Evolutionary conservation across 2,888 invertebrate genomes (phyloP).

Genomic region (Stenodera caucasica): DNA sequence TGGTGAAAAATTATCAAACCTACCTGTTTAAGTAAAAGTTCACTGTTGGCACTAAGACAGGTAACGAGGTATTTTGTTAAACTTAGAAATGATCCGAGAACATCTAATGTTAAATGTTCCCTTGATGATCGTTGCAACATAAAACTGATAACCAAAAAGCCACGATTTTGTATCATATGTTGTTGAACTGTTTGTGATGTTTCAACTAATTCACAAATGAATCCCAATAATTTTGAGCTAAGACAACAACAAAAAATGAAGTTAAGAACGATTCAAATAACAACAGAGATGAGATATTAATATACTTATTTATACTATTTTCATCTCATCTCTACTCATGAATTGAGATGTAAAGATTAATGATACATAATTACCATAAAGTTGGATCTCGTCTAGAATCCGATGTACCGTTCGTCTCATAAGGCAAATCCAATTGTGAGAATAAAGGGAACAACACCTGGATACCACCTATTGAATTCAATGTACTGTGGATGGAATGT

Average conservation of each 20-base stretch:
- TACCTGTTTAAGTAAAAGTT: constrained; percentile 90
- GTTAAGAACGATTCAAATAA: not conserved
- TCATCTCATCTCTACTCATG: no score
- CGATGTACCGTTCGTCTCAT: constrained; percentile 74
- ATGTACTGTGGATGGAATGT: constrained; percentile 97
- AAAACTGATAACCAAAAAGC: constrained; percentile 97
- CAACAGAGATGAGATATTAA: no score
- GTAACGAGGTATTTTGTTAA: constrained; percentile 92
- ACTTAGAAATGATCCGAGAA: constrained; percentile 87
- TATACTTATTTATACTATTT: no score
- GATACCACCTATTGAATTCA: constrained; percentile 98
- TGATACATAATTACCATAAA: constrained; percentile 71
- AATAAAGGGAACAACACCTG: constrained; percentile 97
- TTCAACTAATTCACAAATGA: constrained; percentile 96
- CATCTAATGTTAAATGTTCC: constrained; percentile 92
- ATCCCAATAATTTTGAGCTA: constrained; percentile 93
- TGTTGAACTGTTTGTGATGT: constrained; percentile 97
- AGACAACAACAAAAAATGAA: constrained; percentile 42
- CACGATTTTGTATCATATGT: constrained; percentile 98
- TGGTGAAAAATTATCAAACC: constrained; percentile 32
- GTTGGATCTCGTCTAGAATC: constrained; percentile 86
- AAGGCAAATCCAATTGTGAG: constrained; percentile 94
- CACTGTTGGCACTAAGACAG: constrained; percentile 89
- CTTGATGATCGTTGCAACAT: constrained; percentile 91
- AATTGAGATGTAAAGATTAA: no score